Evolutionary conservation across 2,888 invertebrate species (phyloP), one percentile per base, ranked within the genome.

Genomic region (Opisthograptis luteolata): DNA sequence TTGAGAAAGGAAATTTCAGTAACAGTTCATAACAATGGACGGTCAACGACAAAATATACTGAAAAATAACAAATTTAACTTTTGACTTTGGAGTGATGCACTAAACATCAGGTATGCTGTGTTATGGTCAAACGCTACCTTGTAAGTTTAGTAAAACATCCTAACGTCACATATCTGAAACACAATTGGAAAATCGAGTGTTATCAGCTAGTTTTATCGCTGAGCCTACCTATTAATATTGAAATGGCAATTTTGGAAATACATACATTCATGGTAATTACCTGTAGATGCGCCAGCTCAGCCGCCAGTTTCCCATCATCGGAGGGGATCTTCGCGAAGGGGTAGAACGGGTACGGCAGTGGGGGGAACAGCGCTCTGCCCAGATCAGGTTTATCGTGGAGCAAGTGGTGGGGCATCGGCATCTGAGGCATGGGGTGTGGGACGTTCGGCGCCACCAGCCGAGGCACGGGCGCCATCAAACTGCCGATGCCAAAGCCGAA

Each of bases 311-410:
- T 90, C 64, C 77, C 88, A 52, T 90, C 90, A 76, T 91, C 86
- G 58, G 84, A 77, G 0, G 85, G 92, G 64, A 83, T 82, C 92
- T 76, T 94, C 83, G 71, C 92, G 66, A 94, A 93, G 0, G 94
- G 94, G 68, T 95, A 95, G 52, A 95, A 91, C 0, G 93, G 93
- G 69, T 95, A 95, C 0, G 94, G 94, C 58, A 95, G 90, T 0
- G 95, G 94, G 0, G 95, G 95, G 69, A 95, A 95, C 58, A 95
- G 76, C 0, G 92, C 92, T 47, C 95, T 82, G 4, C 94, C 91
- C 34, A 95, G 86, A 69, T 95, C 95, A 5, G 94, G 88, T 58
- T 94, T 94, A 41, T 91, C 90, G 3, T 82, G 83, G 40, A 93
- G 79, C 34, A 93, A 76, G 19, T 92, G 92, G 43, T 91, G 91